Evolutionary conservation across 2,888 invertebrate genomes (phyloP), one percentile per base, ranked within the genome.

Genomic region (Tillus elongatus): DNA sequence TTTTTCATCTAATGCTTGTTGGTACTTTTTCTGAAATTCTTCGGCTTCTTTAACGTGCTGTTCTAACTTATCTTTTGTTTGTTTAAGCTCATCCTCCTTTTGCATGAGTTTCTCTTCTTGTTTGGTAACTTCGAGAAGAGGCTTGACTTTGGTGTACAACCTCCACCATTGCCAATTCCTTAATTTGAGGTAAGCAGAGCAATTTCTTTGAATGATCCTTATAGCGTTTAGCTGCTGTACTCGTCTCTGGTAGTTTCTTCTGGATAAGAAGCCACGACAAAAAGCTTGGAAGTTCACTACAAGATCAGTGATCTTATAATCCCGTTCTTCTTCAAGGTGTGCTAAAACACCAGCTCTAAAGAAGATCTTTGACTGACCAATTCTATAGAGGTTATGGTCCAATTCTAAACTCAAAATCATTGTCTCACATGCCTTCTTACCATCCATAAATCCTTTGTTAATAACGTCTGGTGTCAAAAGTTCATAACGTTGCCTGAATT

Each of bases 111-210:
- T 96, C 67, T 97, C 96, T 64, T 99, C 98, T 64, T 96, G 95
- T 60, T 97, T 96, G 27, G 98, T 97, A 10, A 99, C 96, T 68
- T 93, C 93, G 32, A 99, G 73, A 39, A 99, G 72, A 1, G 98
- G 98, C 70, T 99, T 98, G 39, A 87, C 87, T 76, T 99, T 99
- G 16, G 97, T 98, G 64, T 98, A 97, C 48, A 99, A 72, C 53
- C 99, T 75, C 99, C 99, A 99, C 98, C 98, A 99, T 57, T 96
- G 93, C 98, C 98, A 99, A 67, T 99, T 98, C 44, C 97, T 77
- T 24, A 99, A 72, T 65, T 98, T 98, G 46, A 99, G 71, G 63
- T 98, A 99, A 1, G 98, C 96, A 4, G 96, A 88, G 66, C 98
- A 98, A 69, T 99, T 99, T 53, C 99, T 77, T 68, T 99, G 98